A percentile compares a stretch with the other conserved stretches of the same genome.
Conservation (phyloP, 2,113 vertebrate species). For the Syrmaticus mikado region DNA sequence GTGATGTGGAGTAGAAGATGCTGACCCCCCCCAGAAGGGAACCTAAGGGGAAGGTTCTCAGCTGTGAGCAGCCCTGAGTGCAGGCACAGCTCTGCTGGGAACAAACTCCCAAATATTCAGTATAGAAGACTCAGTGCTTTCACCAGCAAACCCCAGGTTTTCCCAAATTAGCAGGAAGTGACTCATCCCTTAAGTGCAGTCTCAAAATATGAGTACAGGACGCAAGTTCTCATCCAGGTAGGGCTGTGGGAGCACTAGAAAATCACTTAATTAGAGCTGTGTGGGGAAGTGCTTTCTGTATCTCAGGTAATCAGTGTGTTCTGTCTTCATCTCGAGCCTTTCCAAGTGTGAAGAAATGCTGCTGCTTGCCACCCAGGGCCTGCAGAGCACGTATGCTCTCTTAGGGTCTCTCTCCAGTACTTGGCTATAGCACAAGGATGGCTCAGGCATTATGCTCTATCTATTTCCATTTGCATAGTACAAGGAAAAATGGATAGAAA, state of each 20-base stretch:
- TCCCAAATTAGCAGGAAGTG: constrained; percentile 3
- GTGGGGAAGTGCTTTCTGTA: neutral
- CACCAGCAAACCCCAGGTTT: constrained; percentile 23
- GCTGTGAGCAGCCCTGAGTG: neutral
- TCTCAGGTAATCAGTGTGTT: neutral
- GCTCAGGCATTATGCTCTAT: neutral
- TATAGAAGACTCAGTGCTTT: neutral
- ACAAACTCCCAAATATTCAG: neutral
- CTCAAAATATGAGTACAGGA: neutral
- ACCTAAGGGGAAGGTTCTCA: neutral
- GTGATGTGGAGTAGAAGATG: neutral
- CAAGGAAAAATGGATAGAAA: neutral
- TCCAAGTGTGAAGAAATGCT: neutral
- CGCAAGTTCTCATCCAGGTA: neutral
- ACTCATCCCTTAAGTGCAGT: neutral
- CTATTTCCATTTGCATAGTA: neutral
- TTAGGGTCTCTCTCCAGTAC: neutral
- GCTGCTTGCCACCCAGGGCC: accelerated
- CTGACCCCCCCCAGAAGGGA: neutral
- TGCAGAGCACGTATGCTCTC: neutral
- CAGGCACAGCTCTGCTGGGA: neutral
- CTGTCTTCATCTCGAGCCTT: neutral
- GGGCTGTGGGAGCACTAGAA: neutral
- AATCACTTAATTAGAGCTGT: neutral
- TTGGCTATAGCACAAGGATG: neutral